Conservation (phyloP, 2,888 invertebrate species). For the Subacronicta megacephala region DNA sequence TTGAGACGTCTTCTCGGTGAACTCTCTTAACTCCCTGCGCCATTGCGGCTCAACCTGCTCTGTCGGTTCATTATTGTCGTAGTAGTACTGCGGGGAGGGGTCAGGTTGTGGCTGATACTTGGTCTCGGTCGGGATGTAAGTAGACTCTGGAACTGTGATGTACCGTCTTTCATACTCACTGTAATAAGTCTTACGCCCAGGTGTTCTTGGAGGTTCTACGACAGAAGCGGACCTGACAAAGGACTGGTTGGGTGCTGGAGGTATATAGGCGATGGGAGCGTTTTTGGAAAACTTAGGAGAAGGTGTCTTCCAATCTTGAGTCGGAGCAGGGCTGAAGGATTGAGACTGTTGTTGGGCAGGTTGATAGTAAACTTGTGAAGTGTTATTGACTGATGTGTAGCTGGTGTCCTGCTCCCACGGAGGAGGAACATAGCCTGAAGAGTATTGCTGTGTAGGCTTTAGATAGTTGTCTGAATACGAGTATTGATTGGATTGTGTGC, state of each 20-base stretch:
- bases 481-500: conserved; percentile 69
- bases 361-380: conserved; percentile 74
- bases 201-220: conserved; percentile 69
- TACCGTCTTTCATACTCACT: conserved; percentile 87
- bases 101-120: conserved; percentile 84
- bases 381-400: conserved; percentile 70
- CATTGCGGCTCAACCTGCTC: conserved; percentile 83
- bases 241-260: conserved; percentile 86
- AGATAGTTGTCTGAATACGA: conserved; percentile 75
- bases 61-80: conserved; percentile 80
- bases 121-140: conserved; percentile 80
- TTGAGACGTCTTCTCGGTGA: conserved; percentile 82
- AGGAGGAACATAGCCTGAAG: conserved; percentile 83
- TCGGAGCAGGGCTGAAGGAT: conserved; percentile 58
- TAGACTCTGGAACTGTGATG: conserved; percentile 84
- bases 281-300: conserved; percentile 76
- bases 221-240: conserved; percentile 76
- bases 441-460: conserved; percentile 74
- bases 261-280: conserved; percentile 80
- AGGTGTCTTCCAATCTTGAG: conserved; percentile 73
- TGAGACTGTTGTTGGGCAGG: conserved; percentile 66
- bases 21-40: conserved; percentile 86
- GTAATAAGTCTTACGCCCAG: conserved; percentile 85
- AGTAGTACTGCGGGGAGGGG: conserved; percentile 84
- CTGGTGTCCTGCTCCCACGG: conserved; percentile 85